Evolutionary conservation across 2,888 invertebrate species (phyloP), one percentile per base, ranked within the genome.

Genomic region (Ophonus ardosiacus): DNA sequence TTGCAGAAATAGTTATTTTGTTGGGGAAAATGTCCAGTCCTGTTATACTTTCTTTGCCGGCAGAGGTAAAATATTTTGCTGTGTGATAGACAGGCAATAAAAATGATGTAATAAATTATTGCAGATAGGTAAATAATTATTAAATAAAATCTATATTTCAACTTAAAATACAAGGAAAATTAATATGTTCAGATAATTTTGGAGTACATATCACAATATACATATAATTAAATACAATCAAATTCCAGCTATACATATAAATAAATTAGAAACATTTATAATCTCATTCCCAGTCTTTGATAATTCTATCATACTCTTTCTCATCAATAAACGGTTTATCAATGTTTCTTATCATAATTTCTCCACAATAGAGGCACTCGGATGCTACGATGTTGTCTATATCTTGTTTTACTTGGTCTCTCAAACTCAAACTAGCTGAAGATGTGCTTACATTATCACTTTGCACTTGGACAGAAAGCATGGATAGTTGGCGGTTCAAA

Each of bases 291-390:
- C 98, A 98, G 89, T 97, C 97, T 89, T 95, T 95, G 92, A 96
- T 94, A 10, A 97, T 95, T 86, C 93, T 92, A 85, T 97, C 96
- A 93, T 97, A 97, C 86, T 97, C 96, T 83, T 95, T 95, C 86
- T 96, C 95, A 13, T 95, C 94, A 63, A 98, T 96, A 90, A 98
- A 98, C 0, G 98, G 97, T 88, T 96, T 95, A 90, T 98, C 98
- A 85, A 98, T 97, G 63, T 96, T 95, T 87, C 96, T 95, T 88
- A 98, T 98, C 96, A 98, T 97, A 88, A 95, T 93, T 87, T 98
- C 96, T 2, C 99, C 98, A 90, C 99, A 99, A 92, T 96, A 98
- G 5, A 98, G 93, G 90, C 99, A 99, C 91, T 99, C 98, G 0
- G 95, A 94, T 0, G 98, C 98, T 0, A 98, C 93, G 1, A 98